These are phyloP conservation scores for Tipula lateralis DNA, from an alignment of 2,888 invertebrate species.

Conservation along the genomic window DNA sequence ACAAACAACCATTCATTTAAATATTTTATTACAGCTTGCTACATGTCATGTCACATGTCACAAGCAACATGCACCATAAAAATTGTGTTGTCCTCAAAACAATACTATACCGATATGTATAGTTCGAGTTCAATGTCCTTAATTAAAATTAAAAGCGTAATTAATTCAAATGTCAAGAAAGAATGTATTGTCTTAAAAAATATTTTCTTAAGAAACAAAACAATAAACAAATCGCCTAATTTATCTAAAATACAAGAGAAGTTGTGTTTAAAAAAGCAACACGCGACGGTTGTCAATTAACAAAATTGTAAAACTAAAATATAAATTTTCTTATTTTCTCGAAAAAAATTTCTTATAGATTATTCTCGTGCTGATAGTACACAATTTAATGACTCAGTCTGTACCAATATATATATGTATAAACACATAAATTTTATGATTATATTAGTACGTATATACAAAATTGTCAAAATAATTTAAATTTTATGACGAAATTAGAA, in stretches of 20 bases:
- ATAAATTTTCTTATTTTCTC: neutral
- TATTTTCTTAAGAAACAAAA: neutral
- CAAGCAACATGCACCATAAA: neutral
- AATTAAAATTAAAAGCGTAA: neutral
- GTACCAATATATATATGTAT: too few relatives aligned
- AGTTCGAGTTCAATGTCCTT: neutral
- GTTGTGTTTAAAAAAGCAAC: neutral
- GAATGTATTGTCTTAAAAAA: neutral
- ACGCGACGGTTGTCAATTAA: slow-evolving; percentile 1
- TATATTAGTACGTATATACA: neutral
- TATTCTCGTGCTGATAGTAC: neutral
- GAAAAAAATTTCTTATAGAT: neutral
- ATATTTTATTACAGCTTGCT: neutral
- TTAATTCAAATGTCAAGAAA: neutral
- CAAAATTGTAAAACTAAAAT: neutral
- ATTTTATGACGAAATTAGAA: neutral
- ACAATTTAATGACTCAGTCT: neutral
- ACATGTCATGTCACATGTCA: neutral
- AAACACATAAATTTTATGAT: neutral
- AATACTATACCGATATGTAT: neutral
- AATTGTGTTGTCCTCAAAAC: neutral
- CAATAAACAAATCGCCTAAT: neutral
- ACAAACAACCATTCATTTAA: neutral
- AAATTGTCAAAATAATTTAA: neutral
- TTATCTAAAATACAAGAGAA: neutral